These are phyloP conservation scores for Hylia prasina DNA, from an alignment of 2,113 vertebrate genomes.

Conservation along the genomic window DNA sequence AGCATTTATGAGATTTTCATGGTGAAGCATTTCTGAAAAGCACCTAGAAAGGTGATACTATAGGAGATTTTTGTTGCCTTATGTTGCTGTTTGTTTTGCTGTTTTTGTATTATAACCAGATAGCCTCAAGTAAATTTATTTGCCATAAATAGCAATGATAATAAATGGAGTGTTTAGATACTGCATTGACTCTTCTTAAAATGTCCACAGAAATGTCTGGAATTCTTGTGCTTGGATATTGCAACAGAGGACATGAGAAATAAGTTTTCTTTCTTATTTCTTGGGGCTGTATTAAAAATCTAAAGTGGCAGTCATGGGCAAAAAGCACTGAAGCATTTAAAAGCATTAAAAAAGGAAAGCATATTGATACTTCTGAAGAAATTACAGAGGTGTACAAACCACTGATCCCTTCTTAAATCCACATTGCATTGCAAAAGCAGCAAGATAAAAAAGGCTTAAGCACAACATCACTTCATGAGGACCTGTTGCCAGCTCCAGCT, in stretches of 20 bases:
- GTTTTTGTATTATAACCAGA: not conserved
- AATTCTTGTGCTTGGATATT: not conserved
- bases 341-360: not conserved
- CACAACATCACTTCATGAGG: not conserved
- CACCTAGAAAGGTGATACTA: not conserved
- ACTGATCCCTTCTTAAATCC: not conserved
- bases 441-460: not conserved
- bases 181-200: not conserved
- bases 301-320: not conserved
- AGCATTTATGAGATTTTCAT: not conserved
- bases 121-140: not conserved
- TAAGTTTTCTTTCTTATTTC: no score
- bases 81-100: not conserved
- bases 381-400: not conserved
- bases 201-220: not conserved
- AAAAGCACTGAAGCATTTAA: not conserved
- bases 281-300: not conserved
- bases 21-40: not conserved
- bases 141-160: not conserved
- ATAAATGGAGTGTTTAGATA: not conserved
- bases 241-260: not conserved
- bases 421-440: not conserved
- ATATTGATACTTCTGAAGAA: not conserved
- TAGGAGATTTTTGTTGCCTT: not conserved
- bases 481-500: not conserved